Percentiles rank a stretch among this genome's conserved stretches.
Conservation (phyloP, 2,888 invertebrate genomes). For the Amaurobius ferox region DNA sequence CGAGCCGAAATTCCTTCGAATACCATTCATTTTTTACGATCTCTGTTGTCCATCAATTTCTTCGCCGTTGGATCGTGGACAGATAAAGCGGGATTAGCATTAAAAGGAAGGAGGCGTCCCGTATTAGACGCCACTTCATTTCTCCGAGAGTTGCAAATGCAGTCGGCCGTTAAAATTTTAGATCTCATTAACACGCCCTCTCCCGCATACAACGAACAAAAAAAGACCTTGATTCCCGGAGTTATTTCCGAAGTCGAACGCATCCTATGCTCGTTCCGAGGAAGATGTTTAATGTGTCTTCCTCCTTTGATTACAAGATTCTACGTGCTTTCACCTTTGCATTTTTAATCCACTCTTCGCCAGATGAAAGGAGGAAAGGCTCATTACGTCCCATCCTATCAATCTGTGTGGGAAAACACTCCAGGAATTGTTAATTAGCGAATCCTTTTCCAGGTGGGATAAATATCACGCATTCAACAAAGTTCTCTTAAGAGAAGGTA, state of each 20-base stretch:
- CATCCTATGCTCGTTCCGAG: conserved; percentile 5
- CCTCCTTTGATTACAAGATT: conserved; percentile 12
- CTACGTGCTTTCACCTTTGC: conserved; percentile 9
- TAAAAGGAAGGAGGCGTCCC: conserved; percentile 24
- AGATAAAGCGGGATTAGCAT: conserved; percentile 68
- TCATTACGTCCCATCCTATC: conserved; percentile 9
- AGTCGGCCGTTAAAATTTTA: conserved; percentile 18
- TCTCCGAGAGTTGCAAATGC: conserved; percentile 43
- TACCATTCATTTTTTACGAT: conserved; percentile 71
- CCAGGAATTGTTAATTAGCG: conserved; percentile 5
- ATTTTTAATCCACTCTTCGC: conserved; percentile 2
- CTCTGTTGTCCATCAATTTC: conserved; percentile 61
- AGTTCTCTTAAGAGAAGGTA: too few species aligned
- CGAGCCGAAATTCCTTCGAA: conserved; percentile 48
- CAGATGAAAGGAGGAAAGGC: background rate
- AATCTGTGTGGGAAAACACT: conserved; percentile 14
- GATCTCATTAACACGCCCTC: conserved; percentile 13
- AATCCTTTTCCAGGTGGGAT: conserved; percentile 7
- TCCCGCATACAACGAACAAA: background rate
- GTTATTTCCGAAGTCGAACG: conserved; percentile 8
- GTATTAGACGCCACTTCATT: conserved; percentile 45
- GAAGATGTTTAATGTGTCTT: conserved; percentile 11
- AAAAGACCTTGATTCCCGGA: background rate
- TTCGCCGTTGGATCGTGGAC: conserved; percentile 36
- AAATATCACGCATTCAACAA: conserved; percentile 11